Evolutionary conservation across 2,797 vertebrate species (phyloP).

Genomic region (Liasis olivaceus): DNA sequence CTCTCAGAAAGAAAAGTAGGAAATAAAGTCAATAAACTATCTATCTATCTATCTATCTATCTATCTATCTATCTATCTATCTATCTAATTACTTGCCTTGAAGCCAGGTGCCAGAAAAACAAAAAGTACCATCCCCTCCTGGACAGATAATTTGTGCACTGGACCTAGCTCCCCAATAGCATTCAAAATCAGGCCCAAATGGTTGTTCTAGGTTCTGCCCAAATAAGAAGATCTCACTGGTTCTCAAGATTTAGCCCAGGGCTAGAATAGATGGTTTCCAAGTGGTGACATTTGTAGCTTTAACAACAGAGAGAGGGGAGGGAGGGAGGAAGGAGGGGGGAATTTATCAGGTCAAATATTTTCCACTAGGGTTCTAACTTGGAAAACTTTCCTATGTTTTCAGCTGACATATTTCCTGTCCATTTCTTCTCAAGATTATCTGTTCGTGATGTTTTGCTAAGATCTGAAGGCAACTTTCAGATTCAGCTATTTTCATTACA

Average conservation of each 20-base stretch:
- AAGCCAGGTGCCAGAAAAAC: not conserved
- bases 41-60: too few relatives aligned
- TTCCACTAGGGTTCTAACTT: too few relatives aligned
- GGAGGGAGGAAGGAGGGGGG: too few relatives aligned
- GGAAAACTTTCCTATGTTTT: not conserved
- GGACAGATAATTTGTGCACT: too few relatives aligned
- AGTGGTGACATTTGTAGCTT: not conserved
- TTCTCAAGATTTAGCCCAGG: not conserved
- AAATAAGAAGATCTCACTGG: too few relatives aligned
- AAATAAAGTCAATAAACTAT: too few relatives aligned
- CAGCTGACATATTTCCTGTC: not conserved
- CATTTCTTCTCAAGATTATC: not conserved
- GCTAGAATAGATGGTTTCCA: not conserved
- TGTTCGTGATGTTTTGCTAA: not conserved
- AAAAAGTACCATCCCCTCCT: not conserved
- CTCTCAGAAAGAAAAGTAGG: too few relatives aligned
- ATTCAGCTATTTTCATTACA: not conserved
- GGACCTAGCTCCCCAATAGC: not conserved
- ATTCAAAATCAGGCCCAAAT: not conserved
- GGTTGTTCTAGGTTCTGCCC: not conserved
- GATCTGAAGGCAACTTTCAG: not conserved
- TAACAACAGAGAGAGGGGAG: not conserved
- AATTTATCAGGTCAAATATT: not conserved
- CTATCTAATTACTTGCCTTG: not conserved
- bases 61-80: too few relatives aligned